Evolutionary conservation across 2,888 invertebrate genomes (phyloP), one percentile per base, ranked within the genome.

Genomic region (Cartodere bifasciata): DNA sequence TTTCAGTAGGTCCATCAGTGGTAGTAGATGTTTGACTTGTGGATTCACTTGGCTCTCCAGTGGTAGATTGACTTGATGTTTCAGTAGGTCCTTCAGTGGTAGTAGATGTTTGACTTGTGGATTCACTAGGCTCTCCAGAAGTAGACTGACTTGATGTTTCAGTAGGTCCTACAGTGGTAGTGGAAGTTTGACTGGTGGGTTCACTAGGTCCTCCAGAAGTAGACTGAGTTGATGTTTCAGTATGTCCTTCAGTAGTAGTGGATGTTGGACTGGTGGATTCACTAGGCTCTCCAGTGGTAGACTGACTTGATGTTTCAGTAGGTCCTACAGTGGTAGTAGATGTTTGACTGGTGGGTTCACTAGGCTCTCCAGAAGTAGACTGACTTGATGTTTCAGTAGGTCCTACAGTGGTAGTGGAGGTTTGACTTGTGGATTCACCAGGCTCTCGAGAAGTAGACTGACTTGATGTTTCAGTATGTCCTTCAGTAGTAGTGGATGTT

Each of bases 21-120:
- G n/a, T n/a, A 16, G 14, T 23, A 23, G 31, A 23, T 14, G 14
- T 24, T n/a, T 15, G 16, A 6, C 11, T 10, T 6, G 13, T 14
- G 10, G 15, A 13, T 13, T 4, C 26, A 13, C 15, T 15, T 3
- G 13, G 10, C 3, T 13, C 3, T 14, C 7, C 16, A 13, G 26
- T 6, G 14, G 15, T 12, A 13, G 26, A 3, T 3, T 14, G 10
- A n/a, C n/a, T n/a, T 26, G 6, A 10, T 13, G 14, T 13, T 26
- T 13, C 14, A 13, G 14, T 14, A 15, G 26, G 2, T n/a, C n/a
- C n/a, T n/a, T n/a, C n/a, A n/a, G n/a, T n/a, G n/a, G n/a, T n/a
- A 16, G 14, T 23, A 23, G 31, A 23, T 14, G 14, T 24, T n/a
- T 15, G 16, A 6, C 11, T 10, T 6, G 13, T 14, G 10, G 15